Evolutionary conservation across 2,888 invertebrate species (phyloP), one percentile per base, ranked within the genome.

Genomic region (Pandemis cinnamomeana): DNA sequence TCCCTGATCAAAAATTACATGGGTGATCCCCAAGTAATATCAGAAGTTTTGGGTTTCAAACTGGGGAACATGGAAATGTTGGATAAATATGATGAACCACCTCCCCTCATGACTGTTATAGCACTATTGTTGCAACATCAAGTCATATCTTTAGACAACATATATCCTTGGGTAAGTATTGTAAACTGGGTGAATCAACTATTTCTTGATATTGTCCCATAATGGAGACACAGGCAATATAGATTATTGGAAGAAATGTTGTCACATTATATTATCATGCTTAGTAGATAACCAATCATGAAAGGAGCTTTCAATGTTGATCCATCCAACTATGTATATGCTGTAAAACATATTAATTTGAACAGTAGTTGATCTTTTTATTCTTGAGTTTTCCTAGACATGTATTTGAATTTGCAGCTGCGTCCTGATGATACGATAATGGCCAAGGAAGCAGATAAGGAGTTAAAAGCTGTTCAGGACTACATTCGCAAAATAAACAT

Each of bases 11-110:
- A 96, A 80, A 96, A 97, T 8, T 99, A 99, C 87, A 98, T 98
- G 96, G 97, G 97, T 76, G 98, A 99, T 80, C 90, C 94, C 46
- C 92, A 92, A 86, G 94, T 99, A 64, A 96, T 99, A 78, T 98
- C 98, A 81, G 99, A 99, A 92, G 97, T 99, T 55, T 94, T 99
- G 77, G 99, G 99, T 55, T 99, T 99, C 87, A 99, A 99, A 89
- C 97, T 97, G 86, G 96, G 96, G 71, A 96, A 96, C 81, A 95
- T 95, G 86, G 93, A 95, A 77, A 95, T 96, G 72, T 86, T 91
- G 75, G 94, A 95, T 51, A 93, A 92, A 67, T 94, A 93, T 64
- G 92, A 95, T 64, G 97, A 98, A 53, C 98, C 98, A 4, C 95
- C 96, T 67, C 97, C 98, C 0, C 91, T 99, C 67, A 99, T 98